Evolutionary conservation across 35 echinoderm and acorn worm genomes (phyloP), one percentile per base, ranked within the genome.

Genomic region (Ophioderma brevispina): DNA sequence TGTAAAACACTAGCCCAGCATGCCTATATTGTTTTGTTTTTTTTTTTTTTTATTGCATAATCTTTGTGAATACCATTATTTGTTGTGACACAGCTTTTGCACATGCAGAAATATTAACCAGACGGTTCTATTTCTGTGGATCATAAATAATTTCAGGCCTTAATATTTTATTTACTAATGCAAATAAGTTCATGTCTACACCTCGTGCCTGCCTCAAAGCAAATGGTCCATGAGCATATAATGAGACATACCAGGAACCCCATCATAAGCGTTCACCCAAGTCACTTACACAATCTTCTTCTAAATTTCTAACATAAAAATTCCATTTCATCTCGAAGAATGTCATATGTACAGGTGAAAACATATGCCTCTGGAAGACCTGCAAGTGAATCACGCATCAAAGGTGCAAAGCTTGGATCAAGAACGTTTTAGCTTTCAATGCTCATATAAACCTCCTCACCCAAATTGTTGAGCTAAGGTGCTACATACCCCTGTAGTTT

Each of bases 331-430:
- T 96, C 95, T 31, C 95, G 46, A 28, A 96, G 30, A 21, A 78
- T 35, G 39, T 96, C 95, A 86, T 87, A 96, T 25, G 87, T 87
- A 64, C 81, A 84, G 0, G 91, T 96, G 23, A 90, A 17, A 33
- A 97, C 88, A 76, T 91, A 97, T 15, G 95, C 92, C 52, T 86
- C 81, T 40, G 95, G 91, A 36, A 97, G 84, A 55, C 95, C 91
- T 32, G 5, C 52, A 50, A 97, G 78, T 41, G 93, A 84, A 34
- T 90, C 75, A 64, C 91, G 46, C 32, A 84, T 64, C 38, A 97
- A 35, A 25, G 91, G 85, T 14, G 86, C 80, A 37, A 97, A 56
- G 13, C 55, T 76, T 21, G 91, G 95, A 85, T 94, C 84, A 35
- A 84, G 25, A n/a, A 93, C n/a, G n/a, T 32, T 32, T n/a, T 56